phyloP scores from a whole-genome alignment of 64 coral and sea anemone species.

The Actinia equina region DNA sequence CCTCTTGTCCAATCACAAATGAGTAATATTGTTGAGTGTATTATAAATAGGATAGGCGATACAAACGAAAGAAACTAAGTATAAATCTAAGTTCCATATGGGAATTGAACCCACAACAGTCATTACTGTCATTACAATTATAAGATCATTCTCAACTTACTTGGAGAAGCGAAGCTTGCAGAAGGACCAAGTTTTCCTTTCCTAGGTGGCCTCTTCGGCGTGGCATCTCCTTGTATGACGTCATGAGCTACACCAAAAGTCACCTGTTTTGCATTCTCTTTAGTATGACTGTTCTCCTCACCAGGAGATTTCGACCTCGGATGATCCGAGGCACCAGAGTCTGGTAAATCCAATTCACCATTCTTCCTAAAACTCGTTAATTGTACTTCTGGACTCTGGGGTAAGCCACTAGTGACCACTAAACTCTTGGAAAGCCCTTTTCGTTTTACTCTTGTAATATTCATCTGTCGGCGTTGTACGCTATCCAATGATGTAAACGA shows the following conservation, averaged over 20 bases:
- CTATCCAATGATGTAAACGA: not conserved
- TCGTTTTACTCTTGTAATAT: not conserved
- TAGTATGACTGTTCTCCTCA: not conserved
- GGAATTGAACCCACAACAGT: no score
- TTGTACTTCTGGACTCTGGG: not conserved
- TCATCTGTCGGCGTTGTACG: not conserved
- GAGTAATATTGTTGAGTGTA: no score
- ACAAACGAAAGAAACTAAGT: no score
- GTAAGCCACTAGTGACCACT: not conserved
- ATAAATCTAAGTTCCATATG: no score
- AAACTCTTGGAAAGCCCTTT: not conserved
- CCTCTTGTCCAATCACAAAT: no score
- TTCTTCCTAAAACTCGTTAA: not conserved
- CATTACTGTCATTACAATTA: no score
- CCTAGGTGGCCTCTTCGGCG: slow-evolving; percentile 18
- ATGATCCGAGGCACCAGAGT: not conserved
- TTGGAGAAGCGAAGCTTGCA: not conserved
- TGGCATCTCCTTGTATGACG: not conserved
- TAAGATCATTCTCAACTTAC: not conserved
- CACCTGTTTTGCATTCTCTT: not conserved
- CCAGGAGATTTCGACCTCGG: not conserved
- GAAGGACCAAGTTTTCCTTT: not conserved
- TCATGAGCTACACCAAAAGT: not conserved
- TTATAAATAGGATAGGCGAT: no score
- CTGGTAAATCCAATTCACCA: not conserved